phyloP scores from a whole-genome alignment of 2,888 invertebrate species.

The Drosophila mimetica region DNA sequence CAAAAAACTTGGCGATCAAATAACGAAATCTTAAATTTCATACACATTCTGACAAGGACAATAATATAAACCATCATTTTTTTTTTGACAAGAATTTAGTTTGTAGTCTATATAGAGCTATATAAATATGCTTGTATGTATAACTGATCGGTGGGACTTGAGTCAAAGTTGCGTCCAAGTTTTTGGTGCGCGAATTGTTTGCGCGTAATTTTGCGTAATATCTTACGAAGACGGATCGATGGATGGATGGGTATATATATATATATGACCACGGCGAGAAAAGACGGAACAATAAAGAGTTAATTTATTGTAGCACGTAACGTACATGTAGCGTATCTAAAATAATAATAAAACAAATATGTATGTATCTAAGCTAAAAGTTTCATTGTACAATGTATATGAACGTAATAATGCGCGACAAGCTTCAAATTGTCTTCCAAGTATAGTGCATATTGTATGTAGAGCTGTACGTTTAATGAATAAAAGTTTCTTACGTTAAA shows the following conservation, averaged over 20 bases:
- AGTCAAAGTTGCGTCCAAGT: slow-evolving; percentile 65
- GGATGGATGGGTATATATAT: slow-evolving; percentile 7
- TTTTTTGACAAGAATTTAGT: slow-evolving; percentile 60
- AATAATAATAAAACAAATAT: slow-evolving; percentile 53
- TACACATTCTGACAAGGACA: slow-evolving; percentile 32
- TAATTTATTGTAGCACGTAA: slow-evolving; percentile 73
- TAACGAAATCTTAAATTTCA: slow-evolving; percentile 15
- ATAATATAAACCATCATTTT: slow-evolving; percentile 44
- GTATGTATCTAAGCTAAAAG: slow-evolving; percentile 41
- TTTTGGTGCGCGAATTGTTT: slow-evolving; percentile 44
- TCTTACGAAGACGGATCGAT: slow-evolving; percentile 4
- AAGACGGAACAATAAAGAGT: slow-evolving; percentile 63
- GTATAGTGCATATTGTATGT: slow-evolving; percentile 61
- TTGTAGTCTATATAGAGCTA: slow-evolving; percentile 48
- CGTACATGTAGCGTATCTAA: slow-evolving; percentile 62
- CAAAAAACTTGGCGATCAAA: slow-evolving; percentile 15
- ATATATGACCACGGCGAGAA: slow-evolving; percentile 10
- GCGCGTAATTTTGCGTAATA: slow-evolving; percentile 24
- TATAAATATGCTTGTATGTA: slow-evolving; percentile 34
- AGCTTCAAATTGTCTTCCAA: slow-evolving; percentile 71
- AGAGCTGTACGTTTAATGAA: slow-evolving; percentile 66
- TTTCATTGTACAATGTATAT: slow-evolving; percentile 65
- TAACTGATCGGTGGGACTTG: slow-evolving; percentile 60
- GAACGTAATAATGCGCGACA: slow-evolving; percentile 67
- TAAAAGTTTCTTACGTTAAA: slow-evolving; percentile 73